These are phyloP conservation scores for Caenorhabditis japonica DNA, from an alignment of 2,888 invertebrate genomes.

Conservation along the genomic window DNA sequence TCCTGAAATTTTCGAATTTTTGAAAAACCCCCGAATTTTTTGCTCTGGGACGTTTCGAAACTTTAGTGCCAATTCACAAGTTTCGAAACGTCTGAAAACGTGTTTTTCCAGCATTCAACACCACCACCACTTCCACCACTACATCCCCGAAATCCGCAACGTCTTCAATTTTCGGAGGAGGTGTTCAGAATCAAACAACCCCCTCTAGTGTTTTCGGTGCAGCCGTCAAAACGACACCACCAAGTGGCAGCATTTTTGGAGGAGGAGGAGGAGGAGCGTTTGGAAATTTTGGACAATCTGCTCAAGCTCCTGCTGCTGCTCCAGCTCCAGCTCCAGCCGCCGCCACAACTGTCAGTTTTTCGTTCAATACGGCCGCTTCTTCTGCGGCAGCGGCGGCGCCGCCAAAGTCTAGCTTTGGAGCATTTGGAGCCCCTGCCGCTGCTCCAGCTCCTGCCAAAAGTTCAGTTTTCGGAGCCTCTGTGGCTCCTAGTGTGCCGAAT, in stretches of 20 bases:
- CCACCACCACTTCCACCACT: not conserved
- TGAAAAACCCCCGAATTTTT: too few species aligned
- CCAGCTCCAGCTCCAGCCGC: constrained; percentile 4
- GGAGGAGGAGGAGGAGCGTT: constrained; percentile 23
- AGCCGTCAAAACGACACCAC: constrained; percentile 12
- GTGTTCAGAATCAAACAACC: not conserved
- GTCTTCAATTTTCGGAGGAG: constrained; percentile 35
- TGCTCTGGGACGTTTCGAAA: too few species aligned
- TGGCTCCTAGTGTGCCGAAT: constrained; percentile 16
- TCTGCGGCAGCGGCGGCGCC: constrained; percentile 2
- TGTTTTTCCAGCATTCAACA: constrained; percentile 37
- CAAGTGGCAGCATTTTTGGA: constrained; percentile 24
- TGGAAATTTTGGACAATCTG: constrained; percentile 31
- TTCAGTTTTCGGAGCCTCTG: constrained; percentile 23
- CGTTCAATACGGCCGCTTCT: constrained; percentile 32
- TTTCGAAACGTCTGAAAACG: too few species aligned
- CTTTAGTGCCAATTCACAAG: too few species aligned
- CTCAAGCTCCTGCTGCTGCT: constrained; percentile 3
- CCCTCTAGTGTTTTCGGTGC: constrained; percentile 27
- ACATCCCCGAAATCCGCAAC: constrained; percentile 11
- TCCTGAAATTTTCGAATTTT: too few species aligned
- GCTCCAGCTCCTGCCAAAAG: constrained; percentile 12
- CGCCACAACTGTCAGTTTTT: constrained; percentile 22
- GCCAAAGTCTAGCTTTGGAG: constrained; percentile 17
- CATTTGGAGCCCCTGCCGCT: constrained; percentile 22